These are phyloP conservation scores for Limosa lapponica DNA, from an alignment of 2,797 vertebrate species.

Conservation along the genomic window DNA sequence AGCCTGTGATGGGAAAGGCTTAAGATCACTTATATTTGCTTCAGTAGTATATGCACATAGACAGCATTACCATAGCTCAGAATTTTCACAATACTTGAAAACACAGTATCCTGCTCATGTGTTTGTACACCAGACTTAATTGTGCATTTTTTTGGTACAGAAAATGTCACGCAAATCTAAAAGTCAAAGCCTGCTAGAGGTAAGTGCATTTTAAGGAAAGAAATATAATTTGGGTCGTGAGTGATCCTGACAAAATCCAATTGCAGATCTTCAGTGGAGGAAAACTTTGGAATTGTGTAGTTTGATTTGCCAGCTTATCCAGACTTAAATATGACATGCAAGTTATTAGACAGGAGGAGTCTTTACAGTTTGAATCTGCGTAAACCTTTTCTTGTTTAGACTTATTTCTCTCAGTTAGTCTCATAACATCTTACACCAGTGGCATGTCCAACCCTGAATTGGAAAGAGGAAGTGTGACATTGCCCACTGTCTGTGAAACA, in stretches of 20 bases:
- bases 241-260: background rate
- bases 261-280: background rate
- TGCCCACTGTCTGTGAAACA: background rate
- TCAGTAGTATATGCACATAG: background rate
- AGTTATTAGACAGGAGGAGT: background rate
- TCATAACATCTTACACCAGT: background rate
- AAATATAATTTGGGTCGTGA: background rate
- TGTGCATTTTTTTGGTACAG: background rate
- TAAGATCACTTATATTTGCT: background rate
- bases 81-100: background rate
- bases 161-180: background rate
- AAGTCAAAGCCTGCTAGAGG: background rate
- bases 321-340: background rate
- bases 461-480: background rate
- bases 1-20: background rate
- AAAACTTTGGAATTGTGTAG: background rate
- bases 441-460: background rate
- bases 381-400: background rate
- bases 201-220: background rate
- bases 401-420: background rate
- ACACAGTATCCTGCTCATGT: background rate
- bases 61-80: background rate
- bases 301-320: background rate
- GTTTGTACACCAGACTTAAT: background rate
- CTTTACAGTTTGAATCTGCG: background rate